Percentiles rank a stretch among this genome's conserved stretches.
Evolutionary conservation across 2,888 invertebrate species (phyloP).

Genomic region (Julus scanicus): DNA sequence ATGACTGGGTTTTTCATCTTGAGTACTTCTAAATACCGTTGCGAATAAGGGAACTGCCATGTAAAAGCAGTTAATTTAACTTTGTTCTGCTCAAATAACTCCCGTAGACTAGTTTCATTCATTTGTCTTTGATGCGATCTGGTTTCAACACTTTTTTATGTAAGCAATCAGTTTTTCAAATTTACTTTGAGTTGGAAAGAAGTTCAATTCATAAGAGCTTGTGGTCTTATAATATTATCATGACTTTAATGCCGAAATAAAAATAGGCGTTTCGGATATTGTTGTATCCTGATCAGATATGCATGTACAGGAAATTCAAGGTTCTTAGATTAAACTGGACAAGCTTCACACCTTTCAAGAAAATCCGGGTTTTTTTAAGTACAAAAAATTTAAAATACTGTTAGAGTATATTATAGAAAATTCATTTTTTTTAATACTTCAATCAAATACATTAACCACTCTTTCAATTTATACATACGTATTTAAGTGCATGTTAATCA

Average conservation of each 20-base stretch:
- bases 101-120: slow-evolving; percentile 15
- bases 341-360: not conserved
- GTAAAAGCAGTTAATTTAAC: slow-evolving; percentile 38
- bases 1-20: not conserved
- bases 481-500: too few species aligned
- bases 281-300: not conserved
- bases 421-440: too few species aligned
- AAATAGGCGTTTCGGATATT: not conserved
- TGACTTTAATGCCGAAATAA: not conserved
- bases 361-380: not conserved
- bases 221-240: not conserved
- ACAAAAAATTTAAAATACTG: too few species aligned
- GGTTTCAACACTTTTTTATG: slow-evolving; percentile 30
- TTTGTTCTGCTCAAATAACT: slow-evolving; percentile 20
- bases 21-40: slow-evolving; percentile 9
- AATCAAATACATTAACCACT: too few species aligned
- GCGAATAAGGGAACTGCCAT: not conserved
- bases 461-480: too few species aligned
- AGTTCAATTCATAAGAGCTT: not conserved
- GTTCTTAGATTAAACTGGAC: not conserved
- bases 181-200: not conserved
- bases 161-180: slow-evolving; percentile 10
- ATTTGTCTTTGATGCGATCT: slow-evolving; percentile 27
- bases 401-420: too few species aligned
- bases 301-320: not conserved